Conservation (phyloP, 2,888 invertebrate genomes). For the Drosophila cognata region DNA sequence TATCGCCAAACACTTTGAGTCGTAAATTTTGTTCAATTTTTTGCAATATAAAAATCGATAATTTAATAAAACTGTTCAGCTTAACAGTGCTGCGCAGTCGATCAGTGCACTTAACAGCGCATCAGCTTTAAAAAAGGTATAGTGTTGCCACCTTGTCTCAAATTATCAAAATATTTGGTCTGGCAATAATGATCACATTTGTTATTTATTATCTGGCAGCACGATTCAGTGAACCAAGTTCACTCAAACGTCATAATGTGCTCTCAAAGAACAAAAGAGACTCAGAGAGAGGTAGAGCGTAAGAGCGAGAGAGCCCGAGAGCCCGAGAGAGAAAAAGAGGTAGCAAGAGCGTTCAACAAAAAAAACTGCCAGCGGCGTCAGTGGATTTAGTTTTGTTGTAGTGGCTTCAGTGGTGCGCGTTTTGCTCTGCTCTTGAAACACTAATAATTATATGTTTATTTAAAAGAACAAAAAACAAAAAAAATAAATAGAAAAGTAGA, state of each 20-base stretch:
- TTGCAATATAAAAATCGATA: not conserved
- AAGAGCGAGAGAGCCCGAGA: constrained; percentile 48
- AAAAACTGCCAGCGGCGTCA: constrained; percentile 80
- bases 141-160: constrained; percentile 35
- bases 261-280: constrained; percentile 66
- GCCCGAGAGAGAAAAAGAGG: constrained; percentile 32
- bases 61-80: too few species aligned
- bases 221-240: constrained; percentile 38
- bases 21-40: not conserved
- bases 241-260: constrained; percentile 30
- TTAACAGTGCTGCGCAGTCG: not conserved
- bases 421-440: constrained; percentile 48
- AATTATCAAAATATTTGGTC: constrained; percentile 27
- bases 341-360: constrained; percentile 45
- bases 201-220: constrained; percentile 49
- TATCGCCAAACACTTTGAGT: constrained; percentile 15
- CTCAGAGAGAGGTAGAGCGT: constrained; percentile 25
- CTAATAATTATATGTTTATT: constrained; percentile 48
- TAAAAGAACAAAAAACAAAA: constrained; percentile 32
- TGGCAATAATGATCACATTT: constrained; percentile 53
- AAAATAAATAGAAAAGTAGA: constrained; percentile 7
- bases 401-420: constrained; percentile 61
- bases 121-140: not conserved
- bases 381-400: constrained; percentile 77
- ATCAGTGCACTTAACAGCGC: not conserved